Evolutionary conservation across 2,888 invertebrate genomes (phyloP).

Genomic region (Gerris lacustris): DNA sequence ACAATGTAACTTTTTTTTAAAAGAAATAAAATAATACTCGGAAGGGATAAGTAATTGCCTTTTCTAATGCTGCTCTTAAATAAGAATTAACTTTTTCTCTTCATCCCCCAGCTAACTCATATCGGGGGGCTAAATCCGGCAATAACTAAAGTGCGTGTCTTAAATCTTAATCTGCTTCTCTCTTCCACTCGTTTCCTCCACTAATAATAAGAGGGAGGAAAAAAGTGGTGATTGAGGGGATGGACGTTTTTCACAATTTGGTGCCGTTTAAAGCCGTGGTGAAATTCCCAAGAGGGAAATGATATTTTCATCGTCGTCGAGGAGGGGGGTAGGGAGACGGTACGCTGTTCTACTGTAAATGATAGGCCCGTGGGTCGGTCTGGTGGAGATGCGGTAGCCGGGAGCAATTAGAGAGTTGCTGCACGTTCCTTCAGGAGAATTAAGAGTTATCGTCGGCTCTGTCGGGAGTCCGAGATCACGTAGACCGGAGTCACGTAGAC

Average conservation of each 20-base stretch:
- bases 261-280: background rate
- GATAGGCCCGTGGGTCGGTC: background rate
- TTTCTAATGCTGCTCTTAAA: background rate
- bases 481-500: background rate
- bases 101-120: background rate
- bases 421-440: background rate
- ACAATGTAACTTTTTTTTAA: too few relatives aligned
- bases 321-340: background rate
- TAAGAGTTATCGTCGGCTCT: background rate
- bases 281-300: background rate
- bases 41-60: too few relatives aligned
- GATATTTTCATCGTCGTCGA: background rate
- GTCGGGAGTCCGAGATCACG: background rate
- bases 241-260: background rate
- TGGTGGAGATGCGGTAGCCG: too few relatives aligned
- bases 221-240: background rate
- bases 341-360: background rate
- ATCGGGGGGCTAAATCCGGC: background rate
- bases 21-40: too few relatives aligned
- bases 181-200: background rate
- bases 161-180: background rate
- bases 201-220: background rate
- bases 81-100: slow-evolving; percentile 1
- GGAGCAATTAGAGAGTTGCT: background rate
- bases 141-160: background rate